Evolutionary conservation across 2,888 invertebrate species (phyloP).

Genomic region (Corbicula japonica): DNA sequence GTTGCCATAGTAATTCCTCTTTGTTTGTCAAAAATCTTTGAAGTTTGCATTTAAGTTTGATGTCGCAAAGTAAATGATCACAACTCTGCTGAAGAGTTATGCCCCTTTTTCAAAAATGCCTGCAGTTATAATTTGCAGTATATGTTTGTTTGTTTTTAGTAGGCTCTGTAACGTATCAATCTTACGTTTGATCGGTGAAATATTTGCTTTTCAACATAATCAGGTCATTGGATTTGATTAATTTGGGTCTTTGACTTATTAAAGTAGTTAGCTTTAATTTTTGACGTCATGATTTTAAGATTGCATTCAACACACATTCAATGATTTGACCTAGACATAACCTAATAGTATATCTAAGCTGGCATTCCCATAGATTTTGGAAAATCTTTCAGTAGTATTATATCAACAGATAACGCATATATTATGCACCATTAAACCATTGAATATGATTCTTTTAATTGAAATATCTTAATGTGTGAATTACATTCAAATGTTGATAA

Average conservation of each 20-base stretch:
- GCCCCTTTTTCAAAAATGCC: too few relatives aligned
- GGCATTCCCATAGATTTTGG: background rate
- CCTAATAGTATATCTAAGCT: background rate
- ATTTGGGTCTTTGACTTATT: conserved; percentile 20
- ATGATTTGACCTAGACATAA: background rate
- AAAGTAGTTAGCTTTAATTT: background rate
- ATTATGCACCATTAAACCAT: background rate
- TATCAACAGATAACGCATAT: conserved; percentile 8
- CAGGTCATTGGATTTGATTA: conserved; percentile 5
- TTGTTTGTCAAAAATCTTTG: too few relatives aligned
- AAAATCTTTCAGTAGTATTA: background rate
- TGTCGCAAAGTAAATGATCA: too few relatives aligned
- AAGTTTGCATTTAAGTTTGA: too few relatives aligned
- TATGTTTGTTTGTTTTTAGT: too few relatives aligned
- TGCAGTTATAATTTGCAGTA: too few relatives aligned
- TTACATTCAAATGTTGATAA: conserved; percentile 4
- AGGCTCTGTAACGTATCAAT: too few relatives aligned
- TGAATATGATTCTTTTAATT: background rate
- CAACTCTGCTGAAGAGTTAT: too few relatives aligned
- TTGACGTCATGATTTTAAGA: conserved; percentile 12
- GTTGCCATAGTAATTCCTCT: too few relatives aligned
- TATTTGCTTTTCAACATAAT: too few relatives aligned
- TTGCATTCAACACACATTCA: conserved; percentile 9
- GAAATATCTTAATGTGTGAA: conserved; percentile 13
- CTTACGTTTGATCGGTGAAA: too few relatives aligned